Evolutionary conservation across 2,797 vertebrate genomes (phyloP), one percentile per base, ranked within the genome.

Genomic region (Melanotaenia trifasciata): DNA sequence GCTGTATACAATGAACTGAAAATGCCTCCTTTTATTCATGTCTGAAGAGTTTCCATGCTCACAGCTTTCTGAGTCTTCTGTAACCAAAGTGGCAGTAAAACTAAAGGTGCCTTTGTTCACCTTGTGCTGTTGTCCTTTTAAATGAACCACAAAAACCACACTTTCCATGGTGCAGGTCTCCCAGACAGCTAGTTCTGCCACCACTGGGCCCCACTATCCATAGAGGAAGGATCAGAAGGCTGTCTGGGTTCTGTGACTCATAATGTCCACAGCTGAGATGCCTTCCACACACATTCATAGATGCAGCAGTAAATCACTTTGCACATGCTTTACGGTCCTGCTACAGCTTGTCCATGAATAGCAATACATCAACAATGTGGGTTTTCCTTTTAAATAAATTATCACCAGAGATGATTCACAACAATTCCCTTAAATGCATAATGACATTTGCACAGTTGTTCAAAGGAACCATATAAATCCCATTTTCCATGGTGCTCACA

Each of bases 201-300:
- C 51, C 2, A 18, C 56, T 9, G 63, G 74, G 73, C 66, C 75
- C 77, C 64, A 45, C 79, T 88, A 90, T 89, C 85, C 91, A 84
- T 24, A 74, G 76, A 87, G 76, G 79, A 87, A 78, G 72, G 85
- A 75, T 77, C 74, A 58, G 64, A 80, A 70, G 73, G 76, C 66
- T 22, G 81, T 85, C 72, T 85, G 85, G 79, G 70, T 59, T 75
- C 66, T 32, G 74, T 93, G 92, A 92, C 88, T 92, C 93, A 93
- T 67, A 85, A 51, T 66, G 72, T 88, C 91, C 89, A 84, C 74
- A 72, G 70, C 63, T 80, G 63, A 86, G 82, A 91, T 88, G 85
- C 87, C 75, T 89, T 91, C 84, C 84, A 85, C 78, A 73, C 70
- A 58, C 86, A 76, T 84, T 88, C 84, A 89, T 72, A 53, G 80